Evolutionary conservation across 2,797 vertebrate species (phyloP).

Genomic region (Enteromius anoplus): DNA sequence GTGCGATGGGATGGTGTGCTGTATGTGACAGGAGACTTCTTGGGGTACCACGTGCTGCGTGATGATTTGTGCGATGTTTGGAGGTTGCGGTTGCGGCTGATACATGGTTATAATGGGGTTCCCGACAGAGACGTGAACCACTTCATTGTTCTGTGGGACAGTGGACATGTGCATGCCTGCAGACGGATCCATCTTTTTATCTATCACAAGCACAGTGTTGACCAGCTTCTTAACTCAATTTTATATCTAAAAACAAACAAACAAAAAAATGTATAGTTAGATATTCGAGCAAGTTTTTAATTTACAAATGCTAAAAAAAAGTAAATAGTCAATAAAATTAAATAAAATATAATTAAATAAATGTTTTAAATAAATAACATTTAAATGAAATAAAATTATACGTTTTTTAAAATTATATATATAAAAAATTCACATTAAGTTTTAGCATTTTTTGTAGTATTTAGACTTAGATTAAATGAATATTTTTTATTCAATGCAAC

Average conservation of each 20-base stretch:
- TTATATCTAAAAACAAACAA: constrained; percentile 19
- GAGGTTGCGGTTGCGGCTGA: constrained; percentile 53
- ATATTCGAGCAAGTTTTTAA: neutral
- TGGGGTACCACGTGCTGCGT: constrained; percentile 57
- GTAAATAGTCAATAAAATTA: neutral
- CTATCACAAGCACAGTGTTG: neutral
- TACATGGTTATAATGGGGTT: constrained; percentile 64
- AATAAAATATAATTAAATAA: too few relatives aligned
- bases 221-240: constrained; percentile 2
- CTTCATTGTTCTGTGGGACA: constrained; percentile 49
- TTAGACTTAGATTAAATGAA: neutral
- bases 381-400: too few relatives aligned
- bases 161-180: constrained; percentile 59
- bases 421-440: neutral
- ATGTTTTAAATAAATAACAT: too few relatives aligned
- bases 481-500: neutral
- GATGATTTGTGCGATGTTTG: constrained; percentile 58
- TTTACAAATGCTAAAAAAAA: neutral
- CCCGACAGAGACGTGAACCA: constrained; percentile 57
- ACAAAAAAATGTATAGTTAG: neutral
- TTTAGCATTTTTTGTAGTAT: neutral
- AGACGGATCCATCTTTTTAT: constrained; percentile 56
- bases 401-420: too few relatives aligned
- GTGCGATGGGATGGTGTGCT: constrained; percentile 52
- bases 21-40: constrained; percentile 56